Conservation (phyloP, 1,140 invertebrate genomes). For the Panagrolaimus sp. region DNA sequence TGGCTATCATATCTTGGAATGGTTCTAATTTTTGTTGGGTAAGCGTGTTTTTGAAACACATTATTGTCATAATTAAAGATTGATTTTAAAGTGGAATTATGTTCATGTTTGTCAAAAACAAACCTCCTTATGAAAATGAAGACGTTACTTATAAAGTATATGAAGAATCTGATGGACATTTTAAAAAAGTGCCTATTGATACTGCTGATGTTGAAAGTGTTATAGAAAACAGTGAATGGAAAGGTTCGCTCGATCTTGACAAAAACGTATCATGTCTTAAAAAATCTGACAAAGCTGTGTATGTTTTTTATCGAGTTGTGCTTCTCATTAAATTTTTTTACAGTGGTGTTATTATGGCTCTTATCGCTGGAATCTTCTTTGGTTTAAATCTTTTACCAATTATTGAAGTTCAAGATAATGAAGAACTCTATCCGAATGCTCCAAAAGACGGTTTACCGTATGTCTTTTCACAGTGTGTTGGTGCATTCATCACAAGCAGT, state of each 20-base stretch:
- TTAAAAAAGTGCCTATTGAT: background rate
- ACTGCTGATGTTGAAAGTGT: background rate
- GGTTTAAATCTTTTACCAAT: slow-evolving; percentile 28
- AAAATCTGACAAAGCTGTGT: background rate
- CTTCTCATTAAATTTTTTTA: background rate
- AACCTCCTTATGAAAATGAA: background rate
- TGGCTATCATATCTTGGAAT: slow-evolving; percentile 26
- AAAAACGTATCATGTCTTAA: no score
- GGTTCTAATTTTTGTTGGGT: slow-evolving; percentile 26
- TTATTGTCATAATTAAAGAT: no score
- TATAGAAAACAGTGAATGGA: background rate
- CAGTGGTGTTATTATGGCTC: slow-evolving; percentile 29
- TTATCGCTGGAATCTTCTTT: slow-evolving; percentile 38
- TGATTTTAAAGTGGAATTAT: background rate
- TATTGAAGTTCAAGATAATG: slow-evolving; percentile 32
- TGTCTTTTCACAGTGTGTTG: slow-evolving; percentile 40
- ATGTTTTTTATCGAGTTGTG: background rate
- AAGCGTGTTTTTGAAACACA: no score
- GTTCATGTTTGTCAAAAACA: slow-evolving; percentile 9
- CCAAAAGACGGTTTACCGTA: slow-evolving; percentile 27
- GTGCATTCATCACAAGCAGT: slow-evolving; percentile 32
- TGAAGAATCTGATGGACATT: background rate
- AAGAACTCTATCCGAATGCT: slow-evolving; percentile 1
- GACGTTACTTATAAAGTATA: background rate
- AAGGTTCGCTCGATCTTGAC: background rate